Evolutionary conservation across 2,113 vertebrate genomes (phyloP).

Genomic region (Menura novaehollandiae): DNA sequence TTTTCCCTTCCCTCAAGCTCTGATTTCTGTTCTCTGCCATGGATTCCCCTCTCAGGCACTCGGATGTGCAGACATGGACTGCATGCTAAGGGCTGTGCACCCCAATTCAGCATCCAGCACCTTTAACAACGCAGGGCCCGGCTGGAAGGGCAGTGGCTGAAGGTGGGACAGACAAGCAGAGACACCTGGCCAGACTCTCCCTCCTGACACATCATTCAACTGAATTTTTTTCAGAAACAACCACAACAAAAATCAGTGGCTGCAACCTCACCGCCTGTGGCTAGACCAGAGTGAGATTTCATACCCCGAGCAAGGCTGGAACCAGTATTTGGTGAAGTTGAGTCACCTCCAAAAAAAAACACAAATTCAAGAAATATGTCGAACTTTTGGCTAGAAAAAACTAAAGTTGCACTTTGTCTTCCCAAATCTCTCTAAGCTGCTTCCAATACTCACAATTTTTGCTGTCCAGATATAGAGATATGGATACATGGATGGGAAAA

Average conservation of each 20-base stretch:
- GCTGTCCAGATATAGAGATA: neutral
- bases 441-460: neutral
- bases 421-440: neutral
- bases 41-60: neutral
- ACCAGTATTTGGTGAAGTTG: neutral
- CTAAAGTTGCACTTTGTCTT: neutral
- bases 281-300: neutral
- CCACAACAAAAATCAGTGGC: neutral
- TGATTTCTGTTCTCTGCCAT: neutral
- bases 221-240: neutral
- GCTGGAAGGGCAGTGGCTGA: neutral
- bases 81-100: neutral
- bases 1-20: neutral
- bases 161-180: neutral
- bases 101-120: neutral
- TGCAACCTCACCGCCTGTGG: neutral
- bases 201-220: neutral
- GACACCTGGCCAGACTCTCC: neutral
- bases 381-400: neutral
- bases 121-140: neutral
- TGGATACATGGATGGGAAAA: accelerated
- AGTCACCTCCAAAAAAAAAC: neutral
- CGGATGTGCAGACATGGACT: neutral
- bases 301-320: neutral
- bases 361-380: neutral